Conservation (phyloP, 2,113 vertebrate genomes). For the Euleptes europaea region DNA sequence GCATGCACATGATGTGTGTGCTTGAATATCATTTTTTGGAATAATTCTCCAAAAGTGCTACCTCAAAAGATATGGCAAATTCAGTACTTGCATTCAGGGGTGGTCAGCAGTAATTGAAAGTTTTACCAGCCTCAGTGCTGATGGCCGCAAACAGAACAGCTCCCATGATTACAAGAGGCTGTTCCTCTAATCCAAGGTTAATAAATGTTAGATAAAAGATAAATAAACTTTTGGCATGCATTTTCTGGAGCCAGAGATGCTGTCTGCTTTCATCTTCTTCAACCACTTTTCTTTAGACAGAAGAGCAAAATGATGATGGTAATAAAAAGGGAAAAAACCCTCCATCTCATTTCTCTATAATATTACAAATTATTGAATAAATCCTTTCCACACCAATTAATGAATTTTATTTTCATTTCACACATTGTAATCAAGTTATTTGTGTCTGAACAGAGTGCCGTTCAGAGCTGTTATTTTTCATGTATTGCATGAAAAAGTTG, state of each 20-base stretch:
- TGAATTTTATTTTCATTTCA: conserved; percentile 57
- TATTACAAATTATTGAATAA: conserved; percentile 50
- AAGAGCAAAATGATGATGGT: background rate
- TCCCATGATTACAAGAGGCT: conserved; percentile 76
- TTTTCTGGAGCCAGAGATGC: conserved; percentile 65
- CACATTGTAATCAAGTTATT: conserved; percentile 26
- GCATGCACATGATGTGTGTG: conserved; percentile 20
- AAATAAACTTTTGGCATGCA: conserved; percentile 66
- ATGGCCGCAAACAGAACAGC: conserved; percentile 77
- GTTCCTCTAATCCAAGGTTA: conserved; percentile 72
- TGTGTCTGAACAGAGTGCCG: background rate
- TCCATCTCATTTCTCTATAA: conserved; percentile 62
- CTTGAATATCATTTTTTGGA: conserved; percentile 65
- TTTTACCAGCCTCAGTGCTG: conserved; percentile 73
- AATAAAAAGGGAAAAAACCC: conserved; percentile 13
- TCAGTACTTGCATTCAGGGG: conserved; percentile 70
- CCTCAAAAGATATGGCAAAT: conserved; percentile 71
- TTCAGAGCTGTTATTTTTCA: conserved; percentile 6
- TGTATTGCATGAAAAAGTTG: too few relatives aligned
- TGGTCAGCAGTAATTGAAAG: conserved; percentile 82
- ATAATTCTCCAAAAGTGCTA: conserved; percentile 70
- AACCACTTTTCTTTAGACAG: conserved; percentile 35
- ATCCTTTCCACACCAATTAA: conserved; percentile 53
- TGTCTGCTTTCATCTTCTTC: conserved; percentile 56
- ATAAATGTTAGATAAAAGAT: conserved; percentile 77